Conservation (phyloP, 2,888 invertebrate genomes). For the Diloba caeruleocephala region DNA sequence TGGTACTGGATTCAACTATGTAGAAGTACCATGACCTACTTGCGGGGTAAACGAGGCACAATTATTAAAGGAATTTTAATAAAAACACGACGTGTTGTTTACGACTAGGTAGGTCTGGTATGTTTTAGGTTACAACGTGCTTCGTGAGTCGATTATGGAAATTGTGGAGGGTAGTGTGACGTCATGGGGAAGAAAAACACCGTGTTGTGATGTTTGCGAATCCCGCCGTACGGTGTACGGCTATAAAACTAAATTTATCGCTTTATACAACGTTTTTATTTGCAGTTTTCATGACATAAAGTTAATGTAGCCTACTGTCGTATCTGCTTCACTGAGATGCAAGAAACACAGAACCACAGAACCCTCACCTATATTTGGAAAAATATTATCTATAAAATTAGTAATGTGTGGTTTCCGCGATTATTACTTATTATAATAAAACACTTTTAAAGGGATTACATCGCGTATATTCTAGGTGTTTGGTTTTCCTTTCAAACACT, state of each 20-base stretch:
- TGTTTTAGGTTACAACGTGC: conserved; percentile 43
- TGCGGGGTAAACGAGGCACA: conserved; percentile 50
- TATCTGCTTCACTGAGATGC: no score
- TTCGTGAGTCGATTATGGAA: conserved; percentile 54
- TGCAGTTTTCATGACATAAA: background rate
- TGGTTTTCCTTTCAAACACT: no score
- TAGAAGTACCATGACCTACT: conserved; percentile 62
- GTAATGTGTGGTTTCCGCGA: no score
- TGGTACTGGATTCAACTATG: conserved; percentile 60
- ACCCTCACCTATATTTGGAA: no score
- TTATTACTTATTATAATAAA: no score
- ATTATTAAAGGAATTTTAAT: conserved; percentile 65
- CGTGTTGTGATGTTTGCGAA: conserved; percentile 24
- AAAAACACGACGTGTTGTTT: conserved; percentile 61
- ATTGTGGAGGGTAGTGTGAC: conserved; percentile 43
- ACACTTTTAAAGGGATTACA: no score
- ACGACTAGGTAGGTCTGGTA: conserved; percentile 37
- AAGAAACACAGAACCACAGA: no score
- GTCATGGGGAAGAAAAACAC: conserved; percentile 48
- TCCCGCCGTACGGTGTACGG: background rate
- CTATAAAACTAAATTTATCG: conserved; percentile 23
- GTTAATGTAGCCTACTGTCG: no score
- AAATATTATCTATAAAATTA: no score
- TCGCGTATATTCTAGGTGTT: no score
- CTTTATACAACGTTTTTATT: background rate